Conservation (phyloP, 2,113 vertebrate species). For the Alces alces region DNA sequence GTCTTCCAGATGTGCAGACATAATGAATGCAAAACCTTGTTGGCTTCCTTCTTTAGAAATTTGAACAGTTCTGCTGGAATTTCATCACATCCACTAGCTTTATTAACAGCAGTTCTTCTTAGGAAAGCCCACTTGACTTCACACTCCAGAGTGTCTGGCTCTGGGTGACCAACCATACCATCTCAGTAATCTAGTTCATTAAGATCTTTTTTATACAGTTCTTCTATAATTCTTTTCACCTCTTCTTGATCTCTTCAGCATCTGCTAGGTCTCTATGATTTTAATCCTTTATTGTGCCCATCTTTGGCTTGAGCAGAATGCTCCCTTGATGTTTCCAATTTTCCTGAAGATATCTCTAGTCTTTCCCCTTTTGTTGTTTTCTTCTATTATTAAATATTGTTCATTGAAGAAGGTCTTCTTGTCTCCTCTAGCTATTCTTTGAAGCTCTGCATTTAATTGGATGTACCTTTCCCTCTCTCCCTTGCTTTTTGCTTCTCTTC, state of each 20-base stretch:
- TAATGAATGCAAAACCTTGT: background rate
- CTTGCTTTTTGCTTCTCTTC: background rate
- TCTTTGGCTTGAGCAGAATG: background rate
- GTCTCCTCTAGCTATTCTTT: background rate
- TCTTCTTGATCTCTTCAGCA: background rate
- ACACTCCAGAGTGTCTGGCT: background rate
- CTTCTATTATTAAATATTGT: background rate
- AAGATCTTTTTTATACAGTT: background rate
- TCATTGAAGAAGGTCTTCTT: background rate
- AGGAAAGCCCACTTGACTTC: background rate
- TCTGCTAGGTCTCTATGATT: background rate
- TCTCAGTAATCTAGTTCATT: background rate
- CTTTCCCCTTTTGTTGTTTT: background rate
- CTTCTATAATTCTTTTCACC: background rate
- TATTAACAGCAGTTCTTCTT: background rate
- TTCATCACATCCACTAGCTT: background rate
- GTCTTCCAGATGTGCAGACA: background rate
- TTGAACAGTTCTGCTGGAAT: background rate
- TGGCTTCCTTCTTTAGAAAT: background rate
- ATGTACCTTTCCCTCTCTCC: background rate
- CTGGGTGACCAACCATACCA: background rate
- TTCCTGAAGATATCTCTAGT: background rate
- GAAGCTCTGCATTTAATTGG: background rate
- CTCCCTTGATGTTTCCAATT: background rate
- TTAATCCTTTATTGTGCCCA: background rate